Evolutionary conservation across 2,797 vertebrate species (phyloP).

Genomic region (Pantherophis alleghaniensis): DNA sequence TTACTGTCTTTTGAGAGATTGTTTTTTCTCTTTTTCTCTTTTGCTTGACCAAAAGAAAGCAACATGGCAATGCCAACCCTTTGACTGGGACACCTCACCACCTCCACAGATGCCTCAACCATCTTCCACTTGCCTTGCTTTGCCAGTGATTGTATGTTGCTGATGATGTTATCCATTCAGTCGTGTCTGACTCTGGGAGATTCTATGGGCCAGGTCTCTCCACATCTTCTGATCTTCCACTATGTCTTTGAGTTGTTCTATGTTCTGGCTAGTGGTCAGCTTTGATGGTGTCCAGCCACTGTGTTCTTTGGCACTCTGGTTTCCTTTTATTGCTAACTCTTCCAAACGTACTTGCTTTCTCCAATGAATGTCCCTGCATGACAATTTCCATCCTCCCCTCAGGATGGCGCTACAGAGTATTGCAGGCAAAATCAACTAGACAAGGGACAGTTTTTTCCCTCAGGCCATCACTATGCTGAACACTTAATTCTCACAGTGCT

Average conservation of each 20-base stretch:
- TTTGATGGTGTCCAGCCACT: background rate
- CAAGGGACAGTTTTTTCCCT: background rate
- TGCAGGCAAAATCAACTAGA: background rate
- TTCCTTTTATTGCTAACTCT: background rate
- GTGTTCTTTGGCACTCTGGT: background rate
- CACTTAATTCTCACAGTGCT: background rate
- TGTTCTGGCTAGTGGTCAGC: background rate
- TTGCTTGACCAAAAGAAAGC: background rate
- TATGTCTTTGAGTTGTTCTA: background rate
- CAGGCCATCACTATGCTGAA: background rate
- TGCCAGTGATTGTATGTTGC: background rate
- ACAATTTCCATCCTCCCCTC: background rate
- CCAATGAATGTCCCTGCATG: background rate
- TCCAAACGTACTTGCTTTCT: background rate
- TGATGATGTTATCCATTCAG: background rate
- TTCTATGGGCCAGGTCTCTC: background rate
- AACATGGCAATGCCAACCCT: background rate
- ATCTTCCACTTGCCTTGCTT: background rate
- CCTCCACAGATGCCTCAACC: background rate
- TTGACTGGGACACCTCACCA: background rate
- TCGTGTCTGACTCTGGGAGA: background rate
- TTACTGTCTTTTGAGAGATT: background rate
- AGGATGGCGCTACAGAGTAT: background rate
- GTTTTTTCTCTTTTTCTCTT: background rate
- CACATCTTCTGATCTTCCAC: background rate